A percentile compares a stretch with the other conserved stretches of the same genome.
These are phyloP conservation scores for Ditylenchus weischeri DNA, from an alignment of 2,888 invertebrate genomes.

Conservation along the genomic window DNA sequence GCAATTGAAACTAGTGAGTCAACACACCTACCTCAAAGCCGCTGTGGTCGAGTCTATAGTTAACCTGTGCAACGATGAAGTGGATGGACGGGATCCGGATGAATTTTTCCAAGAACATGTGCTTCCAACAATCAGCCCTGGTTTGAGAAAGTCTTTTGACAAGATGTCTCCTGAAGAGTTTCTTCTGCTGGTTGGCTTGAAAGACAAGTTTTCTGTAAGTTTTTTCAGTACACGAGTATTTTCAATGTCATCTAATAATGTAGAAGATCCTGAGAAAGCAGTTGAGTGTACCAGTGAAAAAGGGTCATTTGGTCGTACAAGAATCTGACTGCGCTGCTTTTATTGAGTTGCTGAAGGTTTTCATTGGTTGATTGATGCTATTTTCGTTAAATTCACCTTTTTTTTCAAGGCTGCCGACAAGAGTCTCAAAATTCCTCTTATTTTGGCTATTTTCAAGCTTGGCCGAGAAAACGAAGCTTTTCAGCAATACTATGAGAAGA, in stretches of 20 bases:
- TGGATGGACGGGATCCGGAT: not conserved
- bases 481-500: not conserved
- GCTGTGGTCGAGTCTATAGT: conserved; percentile 9
- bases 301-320: conserved; percentile 4
- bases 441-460: conserved; percentile 1
- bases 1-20: not conserved
- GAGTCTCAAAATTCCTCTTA: conserved; percentile 1
- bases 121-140: conserved; percentile 4
- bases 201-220: conserved; percentile 10
- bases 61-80: conserved; percentile 4
- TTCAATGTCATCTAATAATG: not conserved
- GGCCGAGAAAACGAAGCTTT: conserved; percentile 4
- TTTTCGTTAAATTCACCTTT: not conserved
- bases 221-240: conserved; percentile 8
- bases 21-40: not conserved
- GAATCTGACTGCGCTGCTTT: not conserved
- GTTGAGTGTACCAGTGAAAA: conserved; percentile 3
- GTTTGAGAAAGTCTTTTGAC: conserved; percentile 1
- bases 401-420: conserved; percentile 2
- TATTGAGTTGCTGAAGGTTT: conserved; percentile 4
- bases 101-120: conserved; percentile 1
- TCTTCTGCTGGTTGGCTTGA: conserved; percentile 1
- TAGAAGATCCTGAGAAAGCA: conserved; percentile 1
- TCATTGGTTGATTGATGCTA: not conserved
- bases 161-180: conserved; percentile 9